Percentiles rank a stretch among this genome's conserved stretches.
phyloP scores from a whole-genome alignment of 1,140 invertebrate genomes.

The Branchinecta lindahli region DNA sequence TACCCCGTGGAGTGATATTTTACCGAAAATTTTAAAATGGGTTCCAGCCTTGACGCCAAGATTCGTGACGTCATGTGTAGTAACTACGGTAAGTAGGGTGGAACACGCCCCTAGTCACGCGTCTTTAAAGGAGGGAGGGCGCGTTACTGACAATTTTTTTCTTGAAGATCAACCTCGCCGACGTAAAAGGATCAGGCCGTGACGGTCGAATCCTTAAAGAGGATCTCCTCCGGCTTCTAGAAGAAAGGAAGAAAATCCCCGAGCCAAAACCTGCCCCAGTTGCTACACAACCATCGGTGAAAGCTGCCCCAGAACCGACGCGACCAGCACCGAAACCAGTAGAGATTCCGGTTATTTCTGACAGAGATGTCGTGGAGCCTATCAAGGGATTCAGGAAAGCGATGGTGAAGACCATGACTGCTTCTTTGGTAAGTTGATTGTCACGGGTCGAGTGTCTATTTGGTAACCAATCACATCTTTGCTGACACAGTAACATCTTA shows the following conservation, averaged over 20 bases:
- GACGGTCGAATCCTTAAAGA: slow-evolving; percentile 88
- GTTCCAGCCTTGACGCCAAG: too few species aligned
- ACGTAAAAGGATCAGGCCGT: slow-evolving; percentile 69
- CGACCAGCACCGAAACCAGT: slow-evolving; percentile 16
- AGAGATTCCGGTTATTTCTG: slow-evolving; percentile 18
- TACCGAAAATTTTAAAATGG: too few species aligned
- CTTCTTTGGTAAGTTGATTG: slow-evolving; percentile 50
- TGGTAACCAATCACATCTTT: too few species aligned
- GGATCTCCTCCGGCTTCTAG: slow-evolving; percentile 65
- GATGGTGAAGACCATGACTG: slow-evolving; percentile 94
- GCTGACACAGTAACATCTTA: too few species aligned
- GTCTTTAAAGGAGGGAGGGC: too few species aligned
- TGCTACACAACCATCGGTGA: slow-evolving; percentile 11
- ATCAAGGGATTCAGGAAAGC: slow-evolving; percentile 66
- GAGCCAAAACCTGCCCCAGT: slow-evolving; percentile 4
- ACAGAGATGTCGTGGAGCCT: slow-evolving; percentile 32
- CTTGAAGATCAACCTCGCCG: slow-evolving; percentile 50
- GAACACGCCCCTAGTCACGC: too few species aligned
- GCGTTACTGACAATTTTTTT: slow-evolving; percentile 10
- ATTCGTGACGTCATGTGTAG: too few species aligned
- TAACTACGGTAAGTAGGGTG: too few species aligned
- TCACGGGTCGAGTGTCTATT: slow-evolving; percentile 19
- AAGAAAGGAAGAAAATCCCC: slow-evolving; percentile 24
- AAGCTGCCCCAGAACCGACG: slow-evolving; percentile 15
- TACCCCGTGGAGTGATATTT: too few species aligned